Conservation (phyloP, 2,113 vertebrate species). For the Poecilia latipinna region DNA sequence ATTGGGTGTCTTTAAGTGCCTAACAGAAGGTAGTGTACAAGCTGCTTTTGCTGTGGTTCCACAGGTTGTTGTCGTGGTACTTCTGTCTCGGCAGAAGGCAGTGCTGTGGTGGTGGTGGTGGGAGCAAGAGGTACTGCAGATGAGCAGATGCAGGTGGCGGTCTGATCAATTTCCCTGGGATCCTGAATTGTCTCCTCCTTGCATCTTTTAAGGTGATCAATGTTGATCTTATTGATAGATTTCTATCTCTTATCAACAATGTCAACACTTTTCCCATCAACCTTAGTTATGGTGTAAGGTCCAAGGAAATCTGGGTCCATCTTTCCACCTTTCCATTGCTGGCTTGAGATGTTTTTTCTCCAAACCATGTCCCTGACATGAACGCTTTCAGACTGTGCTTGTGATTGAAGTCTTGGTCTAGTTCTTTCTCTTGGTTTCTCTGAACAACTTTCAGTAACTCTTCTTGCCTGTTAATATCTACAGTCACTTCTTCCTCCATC, state of each 20-base stretch:
- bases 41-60: too few species aligned
- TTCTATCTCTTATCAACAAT: not conserved
- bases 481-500: not conserved
- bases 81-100: too few species aligned
- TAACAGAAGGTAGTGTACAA: too few species aligned
- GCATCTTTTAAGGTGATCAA: not conserved
- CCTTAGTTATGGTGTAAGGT: too few species aligned
- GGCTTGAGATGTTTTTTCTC: not conserved
- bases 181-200: not conserved
- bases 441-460: not conserved
- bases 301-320: not conserved
- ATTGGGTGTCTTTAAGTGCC: too few species aligned
- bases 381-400: not conserved
- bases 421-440: not conserved
- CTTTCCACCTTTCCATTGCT: not conserved
- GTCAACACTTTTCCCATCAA: too few species aligned
- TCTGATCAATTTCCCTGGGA: not conserved
- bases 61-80: too few species aligned
- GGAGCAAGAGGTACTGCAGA: not conserved
- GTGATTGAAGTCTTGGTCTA: not conserved
- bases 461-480: not conserved
- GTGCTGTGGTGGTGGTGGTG: too few species aligned
- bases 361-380: not conserved
- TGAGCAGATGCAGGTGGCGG: not conserved
- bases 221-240: not conserved